A percentile compares a stretch with the other conserved stretches of the same genome.
Evolutionary conservation across 2,113 vertebrate species (phyloP).

Genomic region (Pseudorasbora parva): DNA sequence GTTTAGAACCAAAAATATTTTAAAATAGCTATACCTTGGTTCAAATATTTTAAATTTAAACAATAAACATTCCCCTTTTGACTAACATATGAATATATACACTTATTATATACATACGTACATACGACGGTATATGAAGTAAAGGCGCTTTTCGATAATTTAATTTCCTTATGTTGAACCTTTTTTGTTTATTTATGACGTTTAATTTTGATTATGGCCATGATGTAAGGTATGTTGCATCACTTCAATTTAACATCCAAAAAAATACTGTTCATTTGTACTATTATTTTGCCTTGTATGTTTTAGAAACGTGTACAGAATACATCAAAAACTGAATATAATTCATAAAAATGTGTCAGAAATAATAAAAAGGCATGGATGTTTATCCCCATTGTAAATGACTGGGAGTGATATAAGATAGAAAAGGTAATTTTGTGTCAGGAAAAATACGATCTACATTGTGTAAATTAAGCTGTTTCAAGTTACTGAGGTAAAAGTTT

Average conservation of each 20-base stretch:
- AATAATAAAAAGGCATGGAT: not conserved
- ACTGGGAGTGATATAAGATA: not conserved
- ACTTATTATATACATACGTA: constrained; percentile 67
- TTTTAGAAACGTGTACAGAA: not conserved
- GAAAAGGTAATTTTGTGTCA: not conserved
- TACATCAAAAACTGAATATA: not conserved
- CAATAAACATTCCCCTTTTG: constrained; percentile 73
- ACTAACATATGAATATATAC: constrained; percentile 75
- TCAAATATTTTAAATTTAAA: constrained; percentile 65
- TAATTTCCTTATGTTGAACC: constrained; percentile 63
- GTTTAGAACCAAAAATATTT: constrained; percentile 39
- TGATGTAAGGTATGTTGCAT: not conserved
- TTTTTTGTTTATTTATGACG: constrained; percentile 28
- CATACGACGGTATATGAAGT: constrained; percentile 60
- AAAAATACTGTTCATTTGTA: not conserved
- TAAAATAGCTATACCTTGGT: constrained; percentile 64
- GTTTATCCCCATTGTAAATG: not conserved
- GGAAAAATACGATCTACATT: not conserved
- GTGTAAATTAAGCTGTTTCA: not conserved
- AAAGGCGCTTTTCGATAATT: constrained; percentile 60
- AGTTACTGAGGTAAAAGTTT: not conserved
- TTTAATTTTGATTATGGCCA: not conserved
- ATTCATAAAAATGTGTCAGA: not conserved
- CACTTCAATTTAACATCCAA: not conserved
- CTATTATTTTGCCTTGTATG: constrained; percentile 9